Conservation (phyloP, 1,140 invertebrate genomes). For the Heliconius eleuchia region DNA sequence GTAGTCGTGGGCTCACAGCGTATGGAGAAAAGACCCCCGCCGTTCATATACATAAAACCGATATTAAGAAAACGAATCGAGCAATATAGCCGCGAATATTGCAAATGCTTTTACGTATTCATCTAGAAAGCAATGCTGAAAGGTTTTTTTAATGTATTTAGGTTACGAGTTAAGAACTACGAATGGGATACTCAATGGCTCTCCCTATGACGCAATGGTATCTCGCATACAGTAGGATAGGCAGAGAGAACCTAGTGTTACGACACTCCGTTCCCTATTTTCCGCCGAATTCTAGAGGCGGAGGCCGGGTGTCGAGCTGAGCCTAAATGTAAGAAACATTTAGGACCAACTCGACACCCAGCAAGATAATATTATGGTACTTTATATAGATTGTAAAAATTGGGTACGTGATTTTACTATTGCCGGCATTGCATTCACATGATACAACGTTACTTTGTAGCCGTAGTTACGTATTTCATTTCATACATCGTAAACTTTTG, state of each 20-base stretch:
- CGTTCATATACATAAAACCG: constrained; percentile 34
- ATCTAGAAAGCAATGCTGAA: constrained; percentile 43
- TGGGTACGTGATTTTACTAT: no score
- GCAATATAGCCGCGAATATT: constrained; percentile 43
- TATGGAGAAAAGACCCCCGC: constrained; percentile 20
- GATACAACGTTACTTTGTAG: not conserved
- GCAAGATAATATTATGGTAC: no score
- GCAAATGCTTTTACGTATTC: constrained; percentile 46
- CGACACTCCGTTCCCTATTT: no score
- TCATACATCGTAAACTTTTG: not conserved
- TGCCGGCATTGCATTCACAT: not conserved
- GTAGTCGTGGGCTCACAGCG: not conserved
- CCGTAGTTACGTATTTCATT: not conserved
- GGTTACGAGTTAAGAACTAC: constrained; percentile 34
- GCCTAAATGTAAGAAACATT: no score
- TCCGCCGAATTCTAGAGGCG: no score
- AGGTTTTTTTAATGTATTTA: constrained; percentile 47
- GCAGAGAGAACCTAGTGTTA: no score
- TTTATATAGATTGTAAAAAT: no score
- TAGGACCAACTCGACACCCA: no score
- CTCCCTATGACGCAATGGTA: not conserved
- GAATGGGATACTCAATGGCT: constrained; percentile 14
- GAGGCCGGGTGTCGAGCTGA: no score
- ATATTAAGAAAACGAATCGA: constrained; percentile 41
- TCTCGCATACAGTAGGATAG: no score